phyloP scores from a whole-genome alignment of 2,113 vertebrate species.

The Trachemys scripta region DNA sequence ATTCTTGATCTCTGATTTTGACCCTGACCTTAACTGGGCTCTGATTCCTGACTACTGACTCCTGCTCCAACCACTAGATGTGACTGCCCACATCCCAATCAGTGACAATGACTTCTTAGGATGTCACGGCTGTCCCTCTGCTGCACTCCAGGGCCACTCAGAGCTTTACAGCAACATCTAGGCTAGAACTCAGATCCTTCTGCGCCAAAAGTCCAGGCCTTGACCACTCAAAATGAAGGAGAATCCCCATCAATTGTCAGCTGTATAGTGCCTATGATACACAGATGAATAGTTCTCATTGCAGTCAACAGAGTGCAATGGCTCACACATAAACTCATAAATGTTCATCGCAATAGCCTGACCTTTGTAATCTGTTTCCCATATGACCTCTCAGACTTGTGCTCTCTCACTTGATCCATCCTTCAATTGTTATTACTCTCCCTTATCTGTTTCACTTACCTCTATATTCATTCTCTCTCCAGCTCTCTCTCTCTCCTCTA shows the following conservation, averaged over 20 bases:
- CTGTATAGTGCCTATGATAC: too few species aligned
- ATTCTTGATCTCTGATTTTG: too few species aligned
- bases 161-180: not conserved
- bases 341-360: too few species aligned
- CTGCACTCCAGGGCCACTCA: not conserved
- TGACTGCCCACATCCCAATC: not conserved
- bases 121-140: not conserved
- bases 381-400: too few species aligned
- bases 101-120: not conserved
- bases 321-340: too few species aligned
- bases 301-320: not conserved
- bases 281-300: not conserved
- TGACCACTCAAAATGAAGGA: accelerated
- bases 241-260: not conserved
- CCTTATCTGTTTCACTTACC: too few species aligned
- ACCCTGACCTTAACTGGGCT: too few species aligned
- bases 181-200: not conserved
- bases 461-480: too few species aligned
- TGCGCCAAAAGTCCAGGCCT: not conserved
- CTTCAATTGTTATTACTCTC: too few species aligned
- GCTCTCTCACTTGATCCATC: too few species aligned
- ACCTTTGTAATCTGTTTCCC: too few species aligned
- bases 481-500: not conserved
- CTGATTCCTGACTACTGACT: too few species aligned
- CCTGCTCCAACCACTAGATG: not conserved